Percentiles rank a stretch among this genome's conserved stretches.
Evolutionary conservation across 1,140 invertebrate genomes (phyloP).

Genomic region (Pentalonia nigronervosa): DNA sequence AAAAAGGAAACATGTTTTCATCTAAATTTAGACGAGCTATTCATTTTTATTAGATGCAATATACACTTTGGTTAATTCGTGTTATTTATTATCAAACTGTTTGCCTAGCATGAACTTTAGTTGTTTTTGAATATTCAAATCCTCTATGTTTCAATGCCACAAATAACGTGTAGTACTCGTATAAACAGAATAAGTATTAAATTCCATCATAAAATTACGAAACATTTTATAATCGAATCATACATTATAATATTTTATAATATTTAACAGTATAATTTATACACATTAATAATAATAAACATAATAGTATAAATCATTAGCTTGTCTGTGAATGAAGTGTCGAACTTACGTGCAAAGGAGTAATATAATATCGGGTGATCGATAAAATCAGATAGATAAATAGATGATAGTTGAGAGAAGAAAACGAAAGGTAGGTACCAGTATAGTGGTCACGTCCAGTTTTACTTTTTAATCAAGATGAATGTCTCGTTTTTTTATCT

Average conservation of each 20-base stretch:
- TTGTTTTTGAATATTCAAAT: not conserved
- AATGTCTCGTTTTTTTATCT: not conserved
- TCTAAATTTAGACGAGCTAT: not conserved
- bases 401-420: not conserved
- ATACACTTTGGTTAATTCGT: not conserved
- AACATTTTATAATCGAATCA: not conserved
- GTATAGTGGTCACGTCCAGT: not conserved
- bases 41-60: not conserved
- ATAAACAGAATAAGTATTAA: not conserved
- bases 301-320: not conserved
- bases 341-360: not conserved
- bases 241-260: not conserved
- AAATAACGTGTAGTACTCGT: not conserved
- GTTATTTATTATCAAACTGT: not conserved
- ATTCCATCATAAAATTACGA: not conserved
- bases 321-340: not conserved
- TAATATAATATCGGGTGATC: not conserved
- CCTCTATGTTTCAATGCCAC: not conserved
- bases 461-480: not conserved
- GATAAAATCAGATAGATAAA: not conserved
- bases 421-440: not conserved
- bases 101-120: not conserved
- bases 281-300: not conserved
- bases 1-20: not conserved
- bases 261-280: slow-evolving; percentile 3